Evolutionary conservation across 2,797 vertebrate genomes (phyloP).

Genomic region (Podargus strigoides): DNA sequence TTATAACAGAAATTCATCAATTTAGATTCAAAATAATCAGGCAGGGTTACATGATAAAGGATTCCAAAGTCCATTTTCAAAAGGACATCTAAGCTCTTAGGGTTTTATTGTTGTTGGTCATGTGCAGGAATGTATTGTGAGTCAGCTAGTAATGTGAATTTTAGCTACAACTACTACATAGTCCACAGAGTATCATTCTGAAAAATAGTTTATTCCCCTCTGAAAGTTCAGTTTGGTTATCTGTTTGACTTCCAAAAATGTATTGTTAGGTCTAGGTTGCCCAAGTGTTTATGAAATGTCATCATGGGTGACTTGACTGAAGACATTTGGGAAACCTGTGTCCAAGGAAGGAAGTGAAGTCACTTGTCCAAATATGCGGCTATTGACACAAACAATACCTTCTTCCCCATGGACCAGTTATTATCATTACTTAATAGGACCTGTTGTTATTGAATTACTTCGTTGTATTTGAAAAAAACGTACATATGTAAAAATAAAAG

Average conservation of each 20-base stretch:
- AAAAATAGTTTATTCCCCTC: background rate
- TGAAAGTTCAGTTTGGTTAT: background rate
- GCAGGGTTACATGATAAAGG: background rate
- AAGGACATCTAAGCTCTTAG: background rate
- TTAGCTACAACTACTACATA: background rate
- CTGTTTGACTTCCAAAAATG: background rate
- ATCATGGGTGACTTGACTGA: background rate
- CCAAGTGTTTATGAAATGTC: background rate
- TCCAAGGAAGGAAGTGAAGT: background rate
- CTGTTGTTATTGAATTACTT: background rate
- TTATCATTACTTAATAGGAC: background rate
- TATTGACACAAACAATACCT: background rate
- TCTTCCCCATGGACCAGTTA: fast-evolving
- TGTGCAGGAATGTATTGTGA: background rate
- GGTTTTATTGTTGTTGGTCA: background rate
- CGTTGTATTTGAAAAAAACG: background rate
- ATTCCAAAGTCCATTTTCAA: background rate
- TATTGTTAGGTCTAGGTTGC: background rate
- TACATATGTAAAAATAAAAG: background rate
- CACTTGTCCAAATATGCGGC: background rate
- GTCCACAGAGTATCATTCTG: background rate
- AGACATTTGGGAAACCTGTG: background rate
- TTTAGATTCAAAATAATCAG: background rate
- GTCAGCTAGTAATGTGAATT: background rate
- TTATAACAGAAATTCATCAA: background rate